Evolutionary conservation across 2,888 invertebrate genomes (phyloP).

Genomic region (Aethes cnicana): DNA sequence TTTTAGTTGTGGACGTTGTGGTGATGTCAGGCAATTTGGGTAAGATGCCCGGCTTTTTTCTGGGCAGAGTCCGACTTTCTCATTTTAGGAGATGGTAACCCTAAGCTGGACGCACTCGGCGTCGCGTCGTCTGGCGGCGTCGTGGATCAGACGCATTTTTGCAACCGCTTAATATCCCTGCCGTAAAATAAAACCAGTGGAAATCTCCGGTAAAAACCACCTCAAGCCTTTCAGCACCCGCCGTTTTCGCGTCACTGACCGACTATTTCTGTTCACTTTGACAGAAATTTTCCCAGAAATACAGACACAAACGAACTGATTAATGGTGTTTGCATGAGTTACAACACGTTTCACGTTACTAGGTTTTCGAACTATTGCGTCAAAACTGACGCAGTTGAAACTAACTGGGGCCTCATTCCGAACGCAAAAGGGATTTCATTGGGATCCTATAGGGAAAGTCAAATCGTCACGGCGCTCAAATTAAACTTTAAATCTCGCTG

Average conservation of each 20-base stretch:
- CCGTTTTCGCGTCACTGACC: conserved; percentile 60
- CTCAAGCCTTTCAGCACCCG: conserved; percentile 28
- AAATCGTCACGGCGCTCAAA: too few species aligned
- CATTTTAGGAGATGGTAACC: too few species aligned
- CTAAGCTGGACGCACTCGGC: conserved; percentile 47
- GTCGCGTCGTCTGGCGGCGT: conserved; percentile 56
- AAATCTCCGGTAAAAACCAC: conserved; percentile 29
- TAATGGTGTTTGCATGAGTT: conserved; percentile 35
- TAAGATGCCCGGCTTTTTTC: too few species aligned
- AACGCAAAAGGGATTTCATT: too few species aligned
- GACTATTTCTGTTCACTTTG: conserved; percentile 61
- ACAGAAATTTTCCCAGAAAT: conserved; percentile 66
- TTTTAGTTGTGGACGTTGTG: too few species aligned
- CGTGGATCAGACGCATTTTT: conserved; percentile 30
- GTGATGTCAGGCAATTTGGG: too few species aligned
- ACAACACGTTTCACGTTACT: conserved; percentile 9
- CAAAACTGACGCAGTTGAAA: conserved; percentile 5
- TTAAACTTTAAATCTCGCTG: too few species aligned
- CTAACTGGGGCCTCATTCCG: too few species aligned
- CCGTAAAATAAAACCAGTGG: conserved; percentile 29
- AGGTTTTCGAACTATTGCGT: conserved; percentile 7
- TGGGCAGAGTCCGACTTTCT: too few species aligned
- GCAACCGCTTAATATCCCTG: conserved; percentile 28
- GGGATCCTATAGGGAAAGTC: too few species aligned
- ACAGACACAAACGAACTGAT: conserved; percentile 36